Base-by-base conservation (phyloP, 1,140 invertebrate genomes). In the Solen grandis region DNA sequence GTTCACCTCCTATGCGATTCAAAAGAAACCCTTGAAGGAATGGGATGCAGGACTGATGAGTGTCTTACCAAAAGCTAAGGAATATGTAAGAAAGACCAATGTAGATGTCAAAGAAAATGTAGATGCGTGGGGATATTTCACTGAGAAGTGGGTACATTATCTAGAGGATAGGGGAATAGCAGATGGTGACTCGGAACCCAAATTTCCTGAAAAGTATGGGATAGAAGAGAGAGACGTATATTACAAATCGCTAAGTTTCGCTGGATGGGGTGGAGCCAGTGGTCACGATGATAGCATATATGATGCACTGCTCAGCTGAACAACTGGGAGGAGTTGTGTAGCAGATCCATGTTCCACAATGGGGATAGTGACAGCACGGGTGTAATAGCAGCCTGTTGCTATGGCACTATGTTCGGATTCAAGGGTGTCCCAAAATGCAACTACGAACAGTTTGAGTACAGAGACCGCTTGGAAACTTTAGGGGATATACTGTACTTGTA, bases 291-390 rank as follows among this genome's bases (percentile, higher is more conserved):
- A 55, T n/a, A 65, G 73, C 16, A 86, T 91, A 83, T 91, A 78
- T 65, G 75, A 75, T 75, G 81, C 81, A 29, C 54, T 75, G 69
- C 73, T 75, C 36, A 59, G 33, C n/a, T 52, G 60, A 55, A 46
- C 27, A 38, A 62, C 36, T 77, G 60, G 73, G 33, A 57, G 52
- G 69, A 19, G 52, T 70, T 50, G 41, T 75, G 59, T 77, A 70
- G 55, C 41, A 31, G 31, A 27, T 25, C 22, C 8, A 88, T 92
- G 85, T 88, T 92, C 63, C 91, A 92, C 82, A 81, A 81, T 13
- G 91, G 91, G 2, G 91, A 92, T 65, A 91, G 85, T 85, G 91
- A 92, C 80, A 90, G 90, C 63, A 92, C 91, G 19, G 91, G 90
- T 10, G 85, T 87, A 19, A 92, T 92, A 38, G 91, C 91, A 35